Base-by-base conservation (phyloP, 2,113 vertebrate species). In the Mesoclemmys tuberculata region DNA sequence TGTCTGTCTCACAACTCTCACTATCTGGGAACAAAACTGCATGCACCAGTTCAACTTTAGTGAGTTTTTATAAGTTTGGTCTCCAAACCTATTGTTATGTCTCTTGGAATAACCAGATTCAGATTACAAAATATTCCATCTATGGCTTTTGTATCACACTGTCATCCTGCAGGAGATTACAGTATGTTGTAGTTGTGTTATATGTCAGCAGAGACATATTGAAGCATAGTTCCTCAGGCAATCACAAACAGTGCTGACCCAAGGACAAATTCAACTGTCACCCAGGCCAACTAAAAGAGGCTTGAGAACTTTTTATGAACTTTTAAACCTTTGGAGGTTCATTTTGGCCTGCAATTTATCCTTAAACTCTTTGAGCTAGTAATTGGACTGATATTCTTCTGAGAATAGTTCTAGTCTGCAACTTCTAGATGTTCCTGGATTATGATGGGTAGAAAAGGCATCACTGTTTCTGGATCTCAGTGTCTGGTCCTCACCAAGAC, bases 101-200 rank as follows among this genome's bases (percentile, higher is more conserved):
- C 71, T 82, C 87, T 91, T 96, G 84, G 90, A 96, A 94, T 68
- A 93, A 90, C 18, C 58, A 94, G 96, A 94, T 83, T 87, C 29
- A 27, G 78, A n/a, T 79, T 92, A 87, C 52, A 94, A 97, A 97
- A 80, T 27, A 80, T 44, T 86, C 55, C 41, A 77, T 92, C 22
- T 26, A 1, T 19, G 41, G 24, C 41, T 77, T 44, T 24, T 46
- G 52, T 61, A 68, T 92, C 58, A 75, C 0, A 0, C 9, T 74
- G 52, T 56, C 31, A 27, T 71, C 56, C 85, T 71, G 35, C 52
- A 78, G n/a, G 44, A 82, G n/a, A 52, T 90, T 51, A 52, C 8
- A 8, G 3, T 18, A n/a, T 88, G 79, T 80, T 83, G 51, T 35
- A 93, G 29, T 52, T 2, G 0, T 29, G 54, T 54, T 44, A 29